These are phyloP conservation scores for Prosopocoilus inquinatus DNA, from an alignment of 2,888 invertebrate species.

Conservation along the genomic window DNA sequence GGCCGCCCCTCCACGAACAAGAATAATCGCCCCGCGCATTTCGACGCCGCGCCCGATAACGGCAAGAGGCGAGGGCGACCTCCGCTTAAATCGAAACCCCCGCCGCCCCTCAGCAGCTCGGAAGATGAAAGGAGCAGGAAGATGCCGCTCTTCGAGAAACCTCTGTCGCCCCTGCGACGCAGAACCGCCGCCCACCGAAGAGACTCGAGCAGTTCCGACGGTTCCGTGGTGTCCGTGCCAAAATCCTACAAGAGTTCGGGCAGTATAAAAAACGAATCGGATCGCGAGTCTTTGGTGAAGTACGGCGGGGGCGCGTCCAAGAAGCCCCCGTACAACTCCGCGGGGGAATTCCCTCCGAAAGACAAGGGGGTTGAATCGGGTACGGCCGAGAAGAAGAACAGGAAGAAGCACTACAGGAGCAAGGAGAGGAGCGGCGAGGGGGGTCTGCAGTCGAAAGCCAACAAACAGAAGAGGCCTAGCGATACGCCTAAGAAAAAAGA, in stretches of 20 bases:
- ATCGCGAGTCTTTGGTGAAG: conserved; percentile 28
- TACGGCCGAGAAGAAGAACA: conserved; percentile 38
- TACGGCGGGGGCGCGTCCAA: conserved; percentile 28
- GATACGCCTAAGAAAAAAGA: conserved; percentile 40
- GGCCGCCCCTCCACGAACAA: conserved; percentile 29
- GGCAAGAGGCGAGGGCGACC: conserved; percentile 43
- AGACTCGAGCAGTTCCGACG: conserved; percentile 24
- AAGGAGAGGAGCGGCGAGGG: conserved; percentile 15
- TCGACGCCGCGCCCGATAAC: conserved; percentile 38
- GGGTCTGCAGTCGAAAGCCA: conserved; percentile 16
- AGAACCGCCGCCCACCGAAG: conserved; percentile 36
- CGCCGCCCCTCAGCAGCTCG: conserved; percentile 43
- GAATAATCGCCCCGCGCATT: conserved; percentile 28
- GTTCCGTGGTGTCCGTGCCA: conserved; percentile 27
- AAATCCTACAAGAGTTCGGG: conserved; percentile 24
- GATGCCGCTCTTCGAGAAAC: conserved; percentile 34
- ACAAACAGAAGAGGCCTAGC: conserved; percentile 31
- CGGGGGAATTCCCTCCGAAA: conserved; percentile 28
- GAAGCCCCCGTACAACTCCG: conserved; percentile 32
- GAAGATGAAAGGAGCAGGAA: conserved; percentile 42
- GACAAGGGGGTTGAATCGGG: conserved; percentile 24
- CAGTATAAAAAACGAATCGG: conserved; percentile 29
- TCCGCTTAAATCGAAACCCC: conserved; percentile 36
- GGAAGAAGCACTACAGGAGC: conserved; percentile 28
- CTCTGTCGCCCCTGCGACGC: conserved; percentile 32